Percentiles rank a stretch among this genome's conserved stretches.
These are phyloP conservation scores for Timandra comae DNA, from an alignment of 2,888 invertebrate genomes.

Conservation along the genomic window DNA sequence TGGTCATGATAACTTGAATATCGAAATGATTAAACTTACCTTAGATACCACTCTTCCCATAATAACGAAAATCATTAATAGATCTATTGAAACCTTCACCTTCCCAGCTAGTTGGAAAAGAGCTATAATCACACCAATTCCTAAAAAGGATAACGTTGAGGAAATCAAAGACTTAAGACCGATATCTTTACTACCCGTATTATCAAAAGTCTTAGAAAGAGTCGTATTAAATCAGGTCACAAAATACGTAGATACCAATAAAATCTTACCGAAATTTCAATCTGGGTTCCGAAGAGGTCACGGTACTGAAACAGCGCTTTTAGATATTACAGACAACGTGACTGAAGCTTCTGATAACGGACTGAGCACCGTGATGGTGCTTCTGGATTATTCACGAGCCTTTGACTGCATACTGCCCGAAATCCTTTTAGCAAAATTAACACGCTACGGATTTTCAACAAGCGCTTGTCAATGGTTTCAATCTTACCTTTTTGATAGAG, in stretches of 20 bases:
- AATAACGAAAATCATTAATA: not conserved
- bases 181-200: constrained; percentile 14
- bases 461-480: no score
- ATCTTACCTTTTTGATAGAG: no score
- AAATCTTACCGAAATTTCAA: constrained; percentile 4
- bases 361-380: constrained; percentile 9
- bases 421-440: constrained; percentile 1
- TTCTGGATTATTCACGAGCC: constrained; percentile 15
- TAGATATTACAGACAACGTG: constrained; percentile 14
- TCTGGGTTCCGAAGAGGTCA: constrained; percentile 7
- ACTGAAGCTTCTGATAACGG: constrained; percentile 12
- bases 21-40: constrained; percentile 1
- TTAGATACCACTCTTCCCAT: not conserved
- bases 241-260: constrained; percentile 1
- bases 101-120: constrained; percentile 2
- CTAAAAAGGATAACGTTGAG: constrained; percentile 4
- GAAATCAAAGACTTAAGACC: constrained; percentile 15
- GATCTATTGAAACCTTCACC: not conserved
- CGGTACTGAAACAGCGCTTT: constrained; percentile 13
- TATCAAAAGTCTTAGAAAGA: constrained; percentile 12
- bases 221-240: constrained; percentile 2
- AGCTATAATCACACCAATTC: constrained; percentile 1
- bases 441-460: constrained; percentile 2
- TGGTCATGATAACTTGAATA: not conserved
- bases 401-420: constrained; percentile 12